Conservation (phyloP, 2,113 vertebrate genomes). For the Corythaixoides concolor region DNA sequence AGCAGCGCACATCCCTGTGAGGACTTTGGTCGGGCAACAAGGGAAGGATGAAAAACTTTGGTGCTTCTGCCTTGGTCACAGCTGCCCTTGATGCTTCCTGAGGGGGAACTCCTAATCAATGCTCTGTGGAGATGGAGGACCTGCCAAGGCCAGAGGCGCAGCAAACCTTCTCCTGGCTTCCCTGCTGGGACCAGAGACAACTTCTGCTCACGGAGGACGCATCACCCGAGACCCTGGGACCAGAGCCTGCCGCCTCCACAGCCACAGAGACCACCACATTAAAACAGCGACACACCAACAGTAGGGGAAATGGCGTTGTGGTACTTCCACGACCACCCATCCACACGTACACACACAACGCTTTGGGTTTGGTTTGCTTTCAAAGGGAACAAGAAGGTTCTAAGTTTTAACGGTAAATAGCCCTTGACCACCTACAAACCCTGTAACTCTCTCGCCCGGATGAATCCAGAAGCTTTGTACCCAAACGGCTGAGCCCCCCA, state of each 20-base stretch:
- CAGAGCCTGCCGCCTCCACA: not conserved
- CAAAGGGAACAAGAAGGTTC: not conserved
- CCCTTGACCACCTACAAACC: slow-evolving; percentile 26
- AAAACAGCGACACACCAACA: not conserved
- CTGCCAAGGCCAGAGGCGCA: not conserved
- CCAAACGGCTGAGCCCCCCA: not conserved
- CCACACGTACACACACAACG: not conserved
- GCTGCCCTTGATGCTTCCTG: not conserved
- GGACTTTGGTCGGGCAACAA: not conserved
- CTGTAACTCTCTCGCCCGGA: not conserved
- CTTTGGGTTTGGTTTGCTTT: slow-evolving; percentile 30
- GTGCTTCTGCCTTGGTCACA: slow-evolving; percentile 10
- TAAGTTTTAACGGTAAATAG: slow-evolving; percentile 38
- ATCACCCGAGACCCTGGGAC: not conserved
- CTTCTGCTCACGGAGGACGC: not conserved
- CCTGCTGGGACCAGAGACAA: not conserved
- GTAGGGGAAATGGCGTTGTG: not conserved
- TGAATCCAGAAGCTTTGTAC: not conserved
- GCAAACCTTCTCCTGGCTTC: not conserved
- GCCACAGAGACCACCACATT: not conserved
- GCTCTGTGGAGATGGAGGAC: not conserved
- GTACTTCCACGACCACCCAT: not conserved
- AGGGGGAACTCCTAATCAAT: not conserved
- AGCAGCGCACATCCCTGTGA: not conserved
- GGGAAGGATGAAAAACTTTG: not conserved